Evolutionary conservation across 2,797 vertebrate genomes (phyloP), one percentile per base, ranked within the genome.

Genomic region (Acanthurus tractus): DNA sequence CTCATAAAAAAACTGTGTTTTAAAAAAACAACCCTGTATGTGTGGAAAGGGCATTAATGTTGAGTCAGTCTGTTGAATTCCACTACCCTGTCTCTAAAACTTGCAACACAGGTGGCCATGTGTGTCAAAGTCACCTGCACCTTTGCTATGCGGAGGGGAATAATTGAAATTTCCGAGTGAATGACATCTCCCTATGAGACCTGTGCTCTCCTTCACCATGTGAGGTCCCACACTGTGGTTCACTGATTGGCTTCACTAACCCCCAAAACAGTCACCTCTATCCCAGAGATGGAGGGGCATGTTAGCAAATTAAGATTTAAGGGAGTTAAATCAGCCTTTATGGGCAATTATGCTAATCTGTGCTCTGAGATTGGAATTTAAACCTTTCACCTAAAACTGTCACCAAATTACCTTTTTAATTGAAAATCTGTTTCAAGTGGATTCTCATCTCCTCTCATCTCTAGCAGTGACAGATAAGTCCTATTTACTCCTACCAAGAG

Each of bases 281-380:
- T 59, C 63, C 29, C 10, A 1, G 53, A 70, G 46, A 44, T 17
- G 62, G 62, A 83, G 63, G 79, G 83, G 63, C 81, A 86, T 67
- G 85, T 85, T 86, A 82, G 85, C 83, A 85, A 88, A 92, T 92
- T 84, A 83, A 78, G 83, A 86, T 88, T 89, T 90, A 83, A 90
- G 52, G 76, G 88, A 84, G 78, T 78, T 88, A 92, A 91, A 87
- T 88, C 82, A 88, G 78, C 79, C 83, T 92, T 89, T 86, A 93
- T 88, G 70, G 80, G 76, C 85, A 91, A 91, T 93, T 93, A 93
- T 93, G 93, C 86, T 90, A 90, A 93, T 92, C 70, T 77, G 48
- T 42, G 58, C 71, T 81, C 70, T 49, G 80, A 87, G 88, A 93
- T 86, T 90, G 83, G 85, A 91, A 86, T 87, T 76, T 57, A 75